Conservation (phyloP, 2,888 invertebrate species). For the Octonoba sinensis region DNA sequence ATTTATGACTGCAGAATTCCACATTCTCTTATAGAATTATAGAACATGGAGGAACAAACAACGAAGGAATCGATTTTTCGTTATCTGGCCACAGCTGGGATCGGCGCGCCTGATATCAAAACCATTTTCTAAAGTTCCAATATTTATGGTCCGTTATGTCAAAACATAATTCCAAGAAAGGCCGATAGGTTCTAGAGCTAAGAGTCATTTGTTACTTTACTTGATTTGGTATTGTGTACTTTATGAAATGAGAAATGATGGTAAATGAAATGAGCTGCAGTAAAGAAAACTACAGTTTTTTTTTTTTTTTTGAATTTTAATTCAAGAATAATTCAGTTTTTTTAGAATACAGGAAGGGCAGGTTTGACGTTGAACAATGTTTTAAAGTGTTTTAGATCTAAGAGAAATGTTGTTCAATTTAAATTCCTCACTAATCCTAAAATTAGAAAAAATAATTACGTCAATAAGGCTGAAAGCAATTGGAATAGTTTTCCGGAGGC, state of each 20-base stretch:
- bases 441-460: too few species aligned
- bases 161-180: slow-evolving; percentile 23
- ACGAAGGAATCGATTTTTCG: slow-evolving; percentile 16
- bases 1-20: too few species aligned
- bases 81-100: slow-evolving; percentile 41
- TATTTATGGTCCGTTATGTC: slow-evolving; percentile 35
- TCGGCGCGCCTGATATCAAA: slow-evolving; percentile 9
- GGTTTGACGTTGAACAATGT: too few species aligned
- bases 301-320: neutral
- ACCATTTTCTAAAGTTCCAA: slow-evolving; percentile 33
- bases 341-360: too few species aligned
- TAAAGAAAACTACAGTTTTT: neutral
- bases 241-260: neutral
- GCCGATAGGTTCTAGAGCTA: slow-evolving; percentile 19
- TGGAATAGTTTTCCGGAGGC: too few species aligned
- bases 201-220: slow-evolving; percentile 11
- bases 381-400: too few species aligned
- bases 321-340: neutral
- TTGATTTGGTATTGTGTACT: neutral
- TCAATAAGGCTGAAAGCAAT: too few species aligned
- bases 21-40: too few species aligned
- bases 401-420: too few species aligned
- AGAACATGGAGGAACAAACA: neutral
- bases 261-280: neutral
- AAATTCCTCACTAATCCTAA: too few species aligned